These are phyloP conservation scores for Lottia scabra DNA, from an alignment of 2,888 invertebrate genomes.

Conservation along the genomic window DNA sequence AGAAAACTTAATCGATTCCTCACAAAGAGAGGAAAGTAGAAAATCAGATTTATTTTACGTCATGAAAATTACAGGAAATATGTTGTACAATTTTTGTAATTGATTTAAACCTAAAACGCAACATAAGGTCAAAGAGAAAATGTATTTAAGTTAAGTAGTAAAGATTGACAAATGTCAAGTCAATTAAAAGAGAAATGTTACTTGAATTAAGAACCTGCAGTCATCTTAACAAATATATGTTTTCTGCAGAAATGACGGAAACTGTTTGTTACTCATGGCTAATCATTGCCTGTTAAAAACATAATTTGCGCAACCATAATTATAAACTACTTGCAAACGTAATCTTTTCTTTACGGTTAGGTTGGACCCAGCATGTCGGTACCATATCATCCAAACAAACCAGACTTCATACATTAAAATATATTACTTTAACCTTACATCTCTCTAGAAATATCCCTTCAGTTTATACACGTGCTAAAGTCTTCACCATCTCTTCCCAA, in stretches of 20 bases:
- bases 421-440: not conserved
- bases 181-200: no score
- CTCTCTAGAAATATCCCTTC: not conserved
- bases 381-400: not conserved
- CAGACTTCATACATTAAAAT: constrained; percentile 1
- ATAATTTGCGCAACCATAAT: constrained; percentile 2
- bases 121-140: not conserved
- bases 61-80: no score
- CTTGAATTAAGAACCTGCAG: no score
- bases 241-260: not conserved
- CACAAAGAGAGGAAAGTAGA: no score
- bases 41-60: no score
- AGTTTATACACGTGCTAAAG: not conserved
- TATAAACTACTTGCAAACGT: constrained; percentile 4
- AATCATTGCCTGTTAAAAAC: not conserved
- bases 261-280: not conserved
- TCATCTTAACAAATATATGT: not conserved
- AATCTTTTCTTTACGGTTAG: constrained; percentile 7
- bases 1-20: no score
- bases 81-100: no score
- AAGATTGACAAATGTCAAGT: no score
- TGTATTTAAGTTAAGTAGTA: not conserved
- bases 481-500: not conserved
- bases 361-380: not conserved
- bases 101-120: no score